A percentile compares a stretch with the other conserved stretches of the same genome.
Evolutionary conservation across 37 sponge, comb jelly and placozoan species (phyloP).

Genomic region (Aphrocallistes beatrix): DNA sequence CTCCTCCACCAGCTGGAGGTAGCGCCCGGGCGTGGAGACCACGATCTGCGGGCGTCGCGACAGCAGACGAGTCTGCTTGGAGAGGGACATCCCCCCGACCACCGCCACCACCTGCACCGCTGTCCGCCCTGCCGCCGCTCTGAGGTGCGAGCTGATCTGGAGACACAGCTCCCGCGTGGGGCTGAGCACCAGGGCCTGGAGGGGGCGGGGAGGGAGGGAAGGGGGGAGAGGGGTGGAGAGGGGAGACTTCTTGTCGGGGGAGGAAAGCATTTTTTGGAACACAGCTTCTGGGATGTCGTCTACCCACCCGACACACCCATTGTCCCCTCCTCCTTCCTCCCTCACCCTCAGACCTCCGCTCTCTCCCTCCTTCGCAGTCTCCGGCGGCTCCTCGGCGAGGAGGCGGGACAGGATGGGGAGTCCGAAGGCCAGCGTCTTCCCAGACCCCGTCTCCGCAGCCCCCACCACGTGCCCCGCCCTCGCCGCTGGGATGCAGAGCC

Average conservation of each 20-base stretch:
- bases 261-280: slow-evolving; percentile 33
- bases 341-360: background rate
- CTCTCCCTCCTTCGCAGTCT: background rate
- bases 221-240: background rate
- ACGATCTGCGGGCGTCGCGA: slow-evolving; percentile 63
- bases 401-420: slow-evolving; percentile 71
- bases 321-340: background rate
- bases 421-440: slow-evolving; percentile 82
- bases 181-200: slow-evolving; percentile 57
- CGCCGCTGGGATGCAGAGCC: slow-evolving; percentile 56
- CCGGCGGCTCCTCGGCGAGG: slow-evolving; percentile 15
- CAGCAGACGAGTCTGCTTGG: slow-evolving; percentile 83
- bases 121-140: slow-evolving; percentile 60
- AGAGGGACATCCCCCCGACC: slow-evolving; percentile 82
- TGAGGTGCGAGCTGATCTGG: slow-evolving; percentile 67
- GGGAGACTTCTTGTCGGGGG: background rate
- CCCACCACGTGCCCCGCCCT: slow-evolving; percentile 55
- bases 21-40: slow-evolving; percentile 88
- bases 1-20: slow-evolving; percentile 76
- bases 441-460: slow-evolving; percentile 93
- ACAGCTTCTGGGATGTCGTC: slow-evolving; percentile 54
- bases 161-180: slow-evolving; percentile 90
- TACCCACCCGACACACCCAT: background rate
- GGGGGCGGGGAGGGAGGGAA: background rate
- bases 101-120: slow-evolving; percentile 57